A percentile compares a stretch with the other conserved stretches of the same genome.
Conservation (phyloP, 2,797 vertebrate species). For the Phoebastria nigripes region DNA sequence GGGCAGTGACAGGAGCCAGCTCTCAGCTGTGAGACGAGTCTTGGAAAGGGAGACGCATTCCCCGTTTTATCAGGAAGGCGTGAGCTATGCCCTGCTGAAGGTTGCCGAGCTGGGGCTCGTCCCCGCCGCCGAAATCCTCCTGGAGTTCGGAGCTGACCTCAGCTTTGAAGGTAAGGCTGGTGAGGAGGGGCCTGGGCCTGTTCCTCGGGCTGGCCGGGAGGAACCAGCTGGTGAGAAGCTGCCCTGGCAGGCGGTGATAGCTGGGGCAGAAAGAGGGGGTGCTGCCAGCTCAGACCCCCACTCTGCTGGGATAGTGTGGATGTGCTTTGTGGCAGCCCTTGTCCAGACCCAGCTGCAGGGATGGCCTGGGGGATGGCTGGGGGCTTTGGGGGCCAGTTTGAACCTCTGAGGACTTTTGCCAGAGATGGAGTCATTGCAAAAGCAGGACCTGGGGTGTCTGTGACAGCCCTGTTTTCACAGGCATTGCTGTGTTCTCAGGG, state of each 20-base stretch:
- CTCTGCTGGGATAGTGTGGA: neutral
- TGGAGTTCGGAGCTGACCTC: conserved; percentile 84
- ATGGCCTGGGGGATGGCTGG: neutral
- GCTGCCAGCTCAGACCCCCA: neutral
- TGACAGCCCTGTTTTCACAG: neutral
- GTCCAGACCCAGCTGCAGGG: neutral
- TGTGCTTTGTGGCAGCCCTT: neutral
- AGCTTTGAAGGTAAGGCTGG: conserved; percentile 86
- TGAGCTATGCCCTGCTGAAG: conserved; percentile 89
- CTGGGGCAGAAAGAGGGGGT: neutral
- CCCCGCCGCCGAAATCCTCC: conserved; percentile 79
- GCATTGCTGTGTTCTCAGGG: neutral
- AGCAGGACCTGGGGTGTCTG: neutral
- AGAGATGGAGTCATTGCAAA: neutral
- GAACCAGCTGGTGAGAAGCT: neutral
- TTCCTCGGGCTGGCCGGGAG: neutral
- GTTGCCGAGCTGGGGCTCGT: conserved; percentile 84
- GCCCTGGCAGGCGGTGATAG: too few species aligned
- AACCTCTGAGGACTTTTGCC: neutral
- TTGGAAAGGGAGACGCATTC: conserved; percentile 86
- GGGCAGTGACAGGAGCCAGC: conserved; percentile 58
- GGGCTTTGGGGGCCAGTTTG: too few species aligned
- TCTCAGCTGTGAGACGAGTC: conserved; percentile 76
- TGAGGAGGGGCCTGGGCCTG: neutral
- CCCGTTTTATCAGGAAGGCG: conserved; percentile 84